Conservation (phyloP, 2,113 vertebrate genomes). For the Dicentrarchus labrax region DNA sequence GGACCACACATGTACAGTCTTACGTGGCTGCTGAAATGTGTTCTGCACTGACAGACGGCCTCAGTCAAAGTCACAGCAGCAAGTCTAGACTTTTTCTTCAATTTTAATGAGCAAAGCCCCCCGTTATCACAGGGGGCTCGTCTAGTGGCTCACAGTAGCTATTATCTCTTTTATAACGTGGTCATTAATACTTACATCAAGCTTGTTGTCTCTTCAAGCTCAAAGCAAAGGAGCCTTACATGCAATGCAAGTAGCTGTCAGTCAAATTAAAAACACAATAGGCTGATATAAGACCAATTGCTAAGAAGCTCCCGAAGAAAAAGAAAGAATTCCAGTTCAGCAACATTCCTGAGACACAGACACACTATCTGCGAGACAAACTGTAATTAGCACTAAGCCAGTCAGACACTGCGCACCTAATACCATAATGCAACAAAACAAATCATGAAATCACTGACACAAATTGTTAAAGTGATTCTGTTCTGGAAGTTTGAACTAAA, state of each 20-base stretch:
- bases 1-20: slow-evolving; percentile 11
- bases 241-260: slow-evolving; percentile 67
- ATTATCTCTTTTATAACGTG: slow-evolving; percentile 55
- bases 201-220: slow-evolving; percentile 35
- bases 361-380: neutral
- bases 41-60: neutral
- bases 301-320: slow-evolving; percentile 6
- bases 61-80: slow-evolving; percentile 23
- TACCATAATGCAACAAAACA: neutral
- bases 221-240: slow-evolving; percentile 43
- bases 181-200: slow-evolving; percentile 61
- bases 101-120: slow-evolving; percentile 53
- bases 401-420: neutral
- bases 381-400: neutral
- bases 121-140: slow-evolving; percentile 9
- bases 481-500: neutral
- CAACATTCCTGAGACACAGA: slow-evolving; percentile 59
- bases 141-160: slow-evolving; percentile 17
- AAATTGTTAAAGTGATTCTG: neutral
- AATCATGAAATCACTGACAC: neutral
- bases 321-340: slow-evolving; percentile 60
- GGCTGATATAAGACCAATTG: slow-evolving; percentile 47
- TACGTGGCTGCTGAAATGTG: slow-evolving; percentile 5
- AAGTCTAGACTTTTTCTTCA: slow-evolving; percentile 38
- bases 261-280: slow-evolving; percentile 67